Evolutionary conservation across 2,797 vertebrate genomes (phyloP).

Genomic region (Sylvia borin): DNA sequence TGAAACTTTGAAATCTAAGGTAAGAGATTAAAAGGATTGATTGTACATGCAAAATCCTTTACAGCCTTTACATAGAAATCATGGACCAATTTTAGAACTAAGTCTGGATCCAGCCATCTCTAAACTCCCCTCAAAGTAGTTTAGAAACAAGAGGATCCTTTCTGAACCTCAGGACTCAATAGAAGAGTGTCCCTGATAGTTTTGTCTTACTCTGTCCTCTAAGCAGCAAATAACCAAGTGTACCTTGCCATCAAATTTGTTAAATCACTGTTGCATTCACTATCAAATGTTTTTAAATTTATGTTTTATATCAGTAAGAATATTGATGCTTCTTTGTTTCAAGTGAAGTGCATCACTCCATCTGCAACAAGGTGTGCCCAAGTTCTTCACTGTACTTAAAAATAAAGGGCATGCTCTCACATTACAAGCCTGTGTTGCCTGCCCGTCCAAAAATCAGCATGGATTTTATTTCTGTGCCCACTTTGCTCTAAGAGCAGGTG

Average conservation of each 20-base stretch:
- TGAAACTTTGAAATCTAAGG: not conserved
- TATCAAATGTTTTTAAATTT: not conserved
- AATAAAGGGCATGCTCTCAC: not conserved
- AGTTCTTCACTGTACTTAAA: not conserved
- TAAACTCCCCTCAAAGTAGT: not conserved
- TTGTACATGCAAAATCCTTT: not conserved
- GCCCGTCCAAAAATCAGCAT: not conserved
- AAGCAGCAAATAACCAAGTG: not conserved
- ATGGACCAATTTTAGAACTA: not conserved
- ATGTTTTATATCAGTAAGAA: not conserved
- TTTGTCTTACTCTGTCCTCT: not conserved
- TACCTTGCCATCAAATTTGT: not conserved
- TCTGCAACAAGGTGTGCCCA: not conserved
- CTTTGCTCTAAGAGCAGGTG: constrained; percentile 19
- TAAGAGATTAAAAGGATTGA: not conserved
- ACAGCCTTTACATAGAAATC: not conserved
- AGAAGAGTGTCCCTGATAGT: not conserved
- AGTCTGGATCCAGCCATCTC: not conserved
- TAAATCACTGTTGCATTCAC: not conserved
- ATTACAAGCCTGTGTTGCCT: not conserved
- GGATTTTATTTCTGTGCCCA: not conserved
- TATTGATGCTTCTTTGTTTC: not conserved
- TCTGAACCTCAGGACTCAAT: not conserved
- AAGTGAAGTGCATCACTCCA: not conserved
- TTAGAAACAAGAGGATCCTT: not conserved